Conservation (phyloP, 2,888 invertebrate genomes). For the Andrena bicolor region DNA sequence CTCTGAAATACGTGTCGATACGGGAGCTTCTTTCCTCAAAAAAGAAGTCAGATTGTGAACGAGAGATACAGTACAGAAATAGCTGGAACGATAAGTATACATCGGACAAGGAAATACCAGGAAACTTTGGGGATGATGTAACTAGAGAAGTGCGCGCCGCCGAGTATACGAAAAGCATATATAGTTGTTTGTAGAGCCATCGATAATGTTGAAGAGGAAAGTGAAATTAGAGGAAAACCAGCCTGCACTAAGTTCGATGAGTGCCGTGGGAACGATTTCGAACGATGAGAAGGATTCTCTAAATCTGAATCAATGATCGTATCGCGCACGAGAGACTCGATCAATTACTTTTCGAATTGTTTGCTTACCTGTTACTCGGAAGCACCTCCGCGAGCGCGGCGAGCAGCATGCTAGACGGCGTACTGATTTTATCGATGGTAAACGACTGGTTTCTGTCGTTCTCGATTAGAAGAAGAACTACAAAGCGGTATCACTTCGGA, state of each 20-base stretch:
- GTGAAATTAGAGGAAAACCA: too few species aligned
- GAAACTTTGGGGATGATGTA: not conserved
- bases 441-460: slow-evolving; percentile 4
- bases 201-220: too few species aligned
- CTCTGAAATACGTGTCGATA: not conserved
- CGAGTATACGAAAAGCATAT: not conserved
- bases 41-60: not conserved
- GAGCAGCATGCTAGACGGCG: not conserved
- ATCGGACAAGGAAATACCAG: not conserved
- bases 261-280: not conserved
- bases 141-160: not conserved
- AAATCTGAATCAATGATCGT: too few species aligned
- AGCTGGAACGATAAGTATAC: not conserved
- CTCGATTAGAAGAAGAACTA: slow-evolving; percentile 7
- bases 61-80: not conserved
- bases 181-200: too few species aligned
- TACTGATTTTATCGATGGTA: not conserved
- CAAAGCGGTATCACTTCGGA: not conserved
- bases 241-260: too few species aligned
- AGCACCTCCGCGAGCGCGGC: too few species aligned
- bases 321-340: not conserved
- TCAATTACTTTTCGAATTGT: not conserved
- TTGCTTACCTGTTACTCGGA: slow-evolving; percentile 21
- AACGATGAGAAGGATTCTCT: not conserved
- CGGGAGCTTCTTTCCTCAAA: not conserved